Conservation (phyloP, 1,140 invertebrate species). For the Leptopilina boulardi region DNA sequence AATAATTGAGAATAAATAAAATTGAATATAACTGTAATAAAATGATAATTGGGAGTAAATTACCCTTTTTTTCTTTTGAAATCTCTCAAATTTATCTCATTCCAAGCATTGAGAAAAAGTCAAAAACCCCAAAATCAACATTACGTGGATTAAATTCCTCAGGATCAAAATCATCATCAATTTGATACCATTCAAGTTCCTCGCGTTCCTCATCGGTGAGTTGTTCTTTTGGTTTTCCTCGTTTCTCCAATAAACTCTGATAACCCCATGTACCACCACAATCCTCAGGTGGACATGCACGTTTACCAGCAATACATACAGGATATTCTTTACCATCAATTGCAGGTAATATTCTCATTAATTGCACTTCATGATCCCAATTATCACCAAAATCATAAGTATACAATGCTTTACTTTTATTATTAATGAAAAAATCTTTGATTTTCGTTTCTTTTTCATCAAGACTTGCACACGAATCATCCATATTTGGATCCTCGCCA, state of each 20-base stretch:
- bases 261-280: constrained; percentile 16
- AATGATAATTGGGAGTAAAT: too few species aligned
- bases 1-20: too few species aligned
- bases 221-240: neutral
- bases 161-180: neutral
- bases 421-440: constrained; percentile 13
- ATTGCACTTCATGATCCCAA: constrained; percentile 6
- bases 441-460: constrained; percentile 18
- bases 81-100: neutral
- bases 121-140: neutral
- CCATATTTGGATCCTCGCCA: neutral
- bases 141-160: neutral
- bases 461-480: neutral
- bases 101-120: neutral
- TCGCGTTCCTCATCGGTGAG: neutral
- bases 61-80: too few species aligned
- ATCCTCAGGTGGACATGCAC: constrained; percentile 32
- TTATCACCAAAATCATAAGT: constrained; percentile 32
- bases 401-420: constrained; percentile 1
- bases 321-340: neutral
- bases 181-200: neutral
- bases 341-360: neutral
- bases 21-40: too few species aligned
- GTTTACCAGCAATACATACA: constrained; percentile 8
- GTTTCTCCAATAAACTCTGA: neutral